A percentile compares a stretch with the other conserved stretches of the same genome.
Conservation (phyloP, 2,797 vertebrate species). For the Valencia hispanica region DNA sequence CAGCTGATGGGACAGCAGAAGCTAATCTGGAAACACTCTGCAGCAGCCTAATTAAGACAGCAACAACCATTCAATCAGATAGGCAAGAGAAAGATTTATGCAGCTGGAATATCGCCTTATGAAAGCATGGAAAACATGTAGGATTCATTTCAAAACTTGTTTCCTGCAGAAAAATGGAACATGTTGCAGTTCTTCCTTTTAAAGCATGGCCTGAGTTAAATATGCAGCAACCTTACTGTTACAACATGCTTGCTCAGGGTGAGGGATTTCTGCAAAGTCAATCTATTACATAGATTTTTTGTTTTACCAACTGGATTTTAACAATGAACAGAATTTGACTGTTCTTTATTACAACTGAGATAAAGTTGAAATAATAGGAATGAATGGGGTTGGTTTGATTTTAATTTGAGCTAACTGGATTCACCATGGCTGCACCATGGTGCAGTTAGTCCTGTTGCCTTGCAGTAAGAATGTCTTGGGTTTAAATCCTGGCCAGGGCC, state of each 20-base stretch:
- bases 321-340: background rate
- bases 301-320: background rate
- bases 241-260: background rate
- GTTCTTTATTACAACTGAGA: background rate
- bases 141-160: background rate
- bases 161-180: background rate
- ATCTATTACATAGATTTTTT: background rate
- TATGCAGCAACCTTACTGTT: background rate
- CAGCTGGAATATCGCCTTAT: background rate
- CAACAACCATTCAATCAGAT: constrained; percentile 24
- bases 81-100: constrained; percentile 6
- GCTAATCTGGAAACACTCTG: constrained; percentile 26
- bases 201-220: background rate
- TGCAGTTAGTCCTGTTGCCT: background rate
- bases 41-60: constrained; percentile 20
- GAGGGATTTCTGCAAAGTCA: background rate
- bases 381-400: background rate
- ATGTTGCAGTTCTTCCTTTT: background rate
- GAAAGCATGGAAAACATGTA: background rate
- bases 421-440: background rate
- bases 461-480: background rate
- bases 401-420: background rate
- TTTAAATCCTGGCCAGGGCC: background rate
- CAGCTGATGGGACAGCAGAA: constrained; percentile 19
- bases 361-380: background rate